Evolutionary conservation across 2,113 vertebrate genomes (phyloP).

Genomic region (Rhombomys opimus): DNA sequence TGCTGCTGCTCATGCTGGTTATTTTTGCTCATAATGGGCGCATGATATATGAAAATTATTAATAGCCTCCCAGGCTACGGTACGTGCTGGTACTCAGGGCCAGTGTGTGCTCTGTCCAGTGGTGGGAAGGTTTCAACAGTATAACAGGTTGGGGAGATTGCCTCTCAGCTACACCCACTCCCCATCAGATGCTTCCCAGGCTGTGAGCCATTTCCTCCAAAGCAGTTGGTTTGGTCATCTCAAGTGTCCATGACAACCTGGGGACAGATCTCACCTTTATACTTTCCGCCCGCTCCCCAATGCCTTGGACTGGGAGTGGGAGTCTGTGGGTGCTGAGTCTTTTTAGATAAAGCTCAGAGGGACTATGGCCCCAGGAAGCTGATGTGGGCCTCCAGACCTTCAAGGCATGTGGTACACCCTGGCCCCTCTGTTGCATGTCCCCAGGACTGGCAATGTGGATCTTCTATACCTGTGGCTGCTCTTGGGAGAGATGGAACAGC

Average conservation of each 20-base stretch:
- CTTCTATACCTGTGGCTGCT: too few relatives aligned
- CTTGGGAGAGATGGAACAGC: background rate
- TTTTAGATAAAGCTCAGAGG: background rate
- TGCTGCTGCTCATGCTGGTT: constrained; percentile 27
- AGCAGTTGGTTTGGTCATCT: background rate
- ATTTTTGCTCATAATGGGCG: constrained; percentile 59
- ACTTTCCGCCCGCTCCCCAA: too few relatives aligned
- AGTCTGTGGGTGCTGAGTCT: background rate
- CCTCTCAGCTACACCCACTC: background rate
- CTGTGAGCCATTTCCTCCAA: background rate
- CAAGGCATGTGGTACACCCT: background rate
- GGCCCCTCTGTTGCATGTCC: background rate
- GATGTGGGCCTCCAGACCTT: too few relatives aligned
- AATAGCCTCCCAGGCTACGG: constrained; percentile 61
- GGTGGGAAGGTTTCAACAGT: background rate
- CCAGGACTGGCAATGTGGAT: too few relatives aligned
- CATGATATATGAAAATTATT: constrained; percentile 38
- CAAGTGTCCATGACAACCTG: background rate
- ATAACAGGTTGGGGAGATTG: background rate
- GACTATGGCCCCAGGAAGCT: background rate
- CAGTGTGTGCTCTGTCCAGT: fast-evolving
- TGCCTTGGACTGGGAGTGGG: background rate
- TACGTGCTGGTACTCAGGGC: constrained; percentile 40
- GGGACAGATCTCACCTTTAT: background rate
- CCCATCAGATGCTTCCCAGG: background rate